phyloP scores from a whole-genome alignment of 2,888 invertebrate genomes.

The Xylota sylvarum region DNA sequence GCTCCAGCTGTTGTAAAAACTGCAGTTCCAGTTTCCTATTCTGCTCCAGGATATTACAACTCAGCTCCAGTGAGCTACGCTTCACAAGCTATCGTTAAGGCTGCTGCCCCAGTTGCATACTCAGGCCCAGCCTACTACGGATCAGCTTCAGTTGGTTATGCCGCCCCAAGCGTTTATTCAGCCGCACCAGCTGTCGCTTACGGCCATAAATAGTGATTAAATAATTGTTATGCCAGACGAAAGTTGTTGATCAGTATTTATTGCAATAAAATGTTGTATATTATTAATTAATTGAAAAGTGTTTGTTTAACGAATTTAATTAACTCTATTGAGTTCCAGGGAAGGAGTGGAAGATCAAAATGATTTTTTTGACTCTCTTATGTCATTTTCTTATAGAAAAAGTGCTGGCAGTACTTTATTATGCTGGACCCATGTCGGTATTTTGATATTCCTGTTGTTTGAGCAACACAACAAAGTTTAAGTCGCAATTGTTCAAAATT shows the following conservation, averaged over 20 bases:
- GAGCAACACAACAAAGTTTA: not conserved
- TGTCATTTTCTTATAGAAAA: not conserved
- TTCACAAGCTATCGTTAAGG: not conserved
- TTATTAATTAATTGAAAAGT: constrained; percentile 12
- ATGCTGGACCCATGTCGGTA: too few relatives aligned
- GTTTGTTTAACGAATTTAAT: not conserved
- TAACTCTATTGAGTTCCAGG: not conserved
- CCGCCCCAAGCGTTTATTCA: not conserved
- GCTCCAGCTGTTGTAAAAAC: constrained; percentile 58
- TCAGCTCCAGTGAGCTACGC: constrained; percentile 8
- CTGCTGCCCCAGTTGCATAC: not conserved
- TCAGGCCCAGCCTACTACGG: constrained; percentile 24
- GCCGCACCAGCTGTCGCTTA: constrained; percentile 34
- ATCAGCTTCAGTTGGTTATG: constrained; percentile 34
- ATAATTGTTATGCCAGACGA: constrained; percentile 32
- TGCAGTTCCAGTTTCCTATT: constrained; percentile 66
- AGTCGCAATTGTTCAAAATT: not conserved
- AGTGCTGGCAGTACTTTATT: not conserved
- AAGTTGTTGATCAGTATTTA: constrained; percentile 53
- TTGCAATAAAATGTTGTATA: constrained; percentile 39
- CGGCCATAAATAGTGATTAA: constrained; percentile 29
- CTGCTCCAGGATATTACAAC: constrained; percentile 16
- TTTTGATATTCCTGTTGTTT: not conserved
- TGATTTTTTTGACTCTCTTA: not conserved
- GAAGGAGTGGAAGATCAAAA: not conserved